Evolutionary conservation across 2,113 vertebrate species (phyloP).

Genomic region (Labeo catla): DNA sequence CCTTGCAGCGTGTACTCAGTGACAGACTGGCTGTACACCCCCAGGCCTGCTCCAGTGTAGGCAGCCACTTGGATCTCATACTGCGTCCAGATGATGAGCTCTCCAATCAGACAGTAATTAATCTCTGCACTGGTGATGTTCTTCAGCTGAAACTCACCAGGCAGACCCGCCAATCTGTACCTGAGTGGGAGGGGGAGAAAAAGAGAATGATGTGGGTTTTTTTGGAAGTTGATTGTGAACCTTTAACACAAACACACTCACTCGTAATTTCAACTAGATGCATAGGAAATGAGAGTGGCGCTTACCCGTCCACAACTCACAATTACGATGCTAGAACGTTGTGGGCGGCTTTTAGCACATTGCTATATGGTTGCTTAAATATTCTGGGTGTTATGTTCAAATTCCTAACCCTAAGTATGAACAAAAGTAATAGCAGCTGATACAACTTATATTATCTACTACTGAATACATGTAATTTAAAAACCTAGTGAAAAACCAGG

Average conservation of each 20-base stretch:
- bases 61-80: slow-evolving; percentile 98
- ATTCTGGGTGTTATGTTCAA: background rate
- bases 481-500: background rate
- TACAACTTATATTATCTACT: background rate
- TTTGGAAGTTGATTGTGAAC: slow-evolving; percentile 34
- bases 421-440: background rate
- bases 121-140: slow-evolving; percentile 95
- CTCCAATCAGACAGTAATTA: slow-evolving; percentile 93
- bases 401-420: background rate
- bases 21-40: slow-evolving; percentile 88
- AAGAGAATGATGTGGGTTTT: slow-evolving; percentile 36
- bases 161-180: slow-evolving; percentile 93
- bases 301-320: background rate
- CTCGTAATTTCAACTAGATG: background rate
- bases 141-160: slow-evolving; percentile 90
- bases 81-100: slow-evolving; percentile 97
- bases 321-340: background rate
- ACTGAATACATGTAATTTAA: background rate
- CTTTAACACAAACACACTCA: background rate
- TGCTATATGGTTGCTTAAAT: background rate
- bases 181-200: slow-evolving; percentile 67
- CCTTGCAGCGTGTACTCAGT: slow-evolving; percentile 94
- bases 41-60: slow-evolving; percentile 90
- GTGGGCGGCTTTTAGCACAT: background rate
- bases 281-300: background rate